Base-by-base conservation (phyloP, 2,113 vertebrate genomes). In the Hucho hucho region DNA sequence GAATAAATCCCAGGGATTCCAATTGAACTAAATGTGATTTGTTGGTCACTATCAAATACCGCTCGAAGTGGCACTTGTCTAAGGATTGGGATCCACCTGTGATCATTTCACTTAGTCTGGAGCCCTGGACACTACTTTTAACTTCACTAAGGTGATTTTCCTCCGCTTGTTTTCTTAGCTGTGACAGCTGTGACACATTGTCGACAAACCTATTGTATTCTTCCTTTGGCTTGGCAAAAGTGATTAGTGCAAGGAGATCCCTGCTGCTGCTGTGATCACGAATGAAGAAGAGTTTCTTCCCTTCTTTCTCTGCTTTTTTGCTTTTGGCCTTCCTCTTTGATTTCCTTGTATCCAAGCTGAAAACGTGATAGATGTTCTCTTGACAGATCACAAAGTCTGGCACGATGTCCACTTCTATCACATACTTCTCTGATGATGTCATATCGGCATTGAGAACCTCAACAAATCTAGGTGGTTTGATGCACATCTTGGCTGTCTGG, bases 401-500 rank as follows among this genome's bases (percentile, higher is more conserved):
- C 77, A 95, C 89, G 9, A 96, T 75, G 77, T 95, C 94, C 0
- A 96, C 92, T 85, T 96, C 94, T 76, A 96, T 94, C 32, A 96
- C 93, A 91, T 82, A 94, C 65, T 26, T 92, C n/a, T 91, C 73
- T 58, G 92, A 92, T 5, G 70, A 70, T 24, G 83, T 91, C 65
- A 70, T 88, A 4, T 95, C 87, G 81, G 86, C 86, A 37, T 91
- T 83, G 78, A 95, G 88, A 65, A 97, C 89, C 56, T 22, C 86
- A 73, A 96, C 93, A 93, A 95, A 95, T 78, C 95, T 90, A 46
- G 94, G 93, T 13, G 81, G 76, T 82, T 79, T 92, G 63, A 96
- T 82, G 74, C 92, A 95, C 1, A 16, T 70, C 73, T 93, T 90
- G 85, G 93, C 95, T 76, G 76, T 43, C 20, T 25, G 0, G 53